These are phyloP conservation scores for Volucella zonaria DNA, from an alignment of 2,888 invertebrate genomes.

Conservation along the genomic window DNA sequence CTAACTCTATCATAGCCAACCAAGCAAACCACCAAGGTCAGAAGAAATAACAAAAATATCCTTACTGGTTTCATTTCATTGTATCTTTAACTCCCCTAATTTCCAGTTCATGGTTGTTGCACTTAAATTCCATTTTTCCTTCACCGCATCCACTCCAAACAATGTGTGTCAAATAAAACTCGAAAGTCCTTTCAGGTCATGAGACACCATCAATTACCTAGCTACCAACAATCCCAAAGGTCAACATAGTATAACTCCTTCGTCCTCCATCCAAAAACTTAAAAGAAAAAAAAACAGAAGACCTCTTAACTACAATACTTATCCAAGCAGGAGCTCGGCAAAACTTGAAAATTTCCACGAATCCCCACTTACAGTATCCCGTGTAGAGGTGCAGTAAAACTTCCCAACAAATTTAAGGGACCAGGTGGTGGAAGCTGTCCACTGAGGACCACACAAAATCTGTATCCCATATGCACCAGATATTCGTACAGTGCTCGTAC, in stretches of 20 bases:
- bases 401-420: conserved; percentile 25
- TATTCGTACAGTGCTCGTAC: background rate
- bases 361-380: conserved; percentile 15
- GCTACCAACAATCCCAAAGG: conserved; percentile 31
- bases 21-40: too few relatives aligned
- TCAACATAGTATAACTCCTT: conserved; percentile 12
- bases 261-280: background rate
- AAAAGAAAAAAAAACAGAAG: too few relatives aligned
- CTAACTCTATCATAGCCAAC: too few relatives aligned
- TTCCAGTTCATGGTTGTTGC: too few relatives aligned
- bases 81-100: too few relatives aligned
- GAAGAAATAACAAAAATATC: too few relatives aligned
- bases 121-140: too few relatives aligned
- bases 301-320: conserved; percentile 23
- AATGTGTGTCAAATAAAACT: too few relatives aligned
- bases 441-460: conserved; percentile 7
- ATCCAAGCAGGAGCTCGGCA: conserved; percentile 21
- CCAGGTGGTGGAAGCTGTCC: conserved; percentile 46
- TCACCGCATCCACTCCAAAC: too few relatives aligned
- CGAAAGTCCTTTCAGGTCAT: too few relatives aligned
- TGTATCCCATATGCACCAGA: conserved; percentile 6
- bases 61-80: too few relatives aligned
- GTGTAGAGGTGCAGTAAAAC: conserved; percentile 33
- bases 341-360: conserved; percentile 50
- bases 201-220: background rate